Evolutionary conservation across 2,113 vertebrate genomes (phyloP), one percentile per base, ranked within the genome.

Genomic region (Pleuronectes platessa): DNA sequence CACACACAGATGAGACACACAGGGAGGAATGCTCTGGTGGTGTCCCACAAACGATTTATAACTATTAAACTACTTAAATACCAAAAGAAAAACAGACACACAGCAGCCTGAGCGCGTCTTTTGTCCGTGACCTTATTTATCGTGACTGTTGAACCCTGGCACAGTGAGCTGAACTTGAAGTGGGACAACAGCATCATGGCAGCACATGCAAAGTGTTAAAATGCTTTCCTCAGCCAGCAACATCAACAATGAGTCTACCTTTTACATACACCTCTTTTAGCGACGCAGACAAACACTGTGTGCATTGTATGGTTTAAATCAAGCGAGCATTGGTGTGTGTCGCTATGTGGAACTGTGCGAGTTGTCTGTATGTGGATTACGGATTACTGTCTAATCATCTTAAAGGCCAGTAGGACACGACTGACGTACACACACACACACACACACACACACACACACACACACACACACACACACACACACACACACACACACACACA

Each of bases 341-440:
- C 62, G 17, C 40, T 58, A 9, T 24, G 37, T 54, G 11, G 42
- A 54, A 54, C 51, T 54, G 51, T n/a, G 51, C 51, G 3, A 54
- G 51, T 24, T 40, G 27, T 51, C 60, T 15, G 74, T 81, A 9
- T 27, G 24, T 69, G 78, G 84, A 87, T 90, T 85, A 89, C 31
- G 68, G 86, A 86, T 89, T 86, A 88, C 45, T 55, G 65, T 11
- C 58, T 72, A 88, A 91, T 89, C 85, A 84, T 75, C 47, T 51
- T 51, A 51, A 51, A 51, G 47, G 17, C 17, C 47, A 51, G 47
- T 51, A 17, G 17, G 47, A 51, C 20, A 53, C 18, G 51, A 53
- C 51, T 53, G 18, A 14, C 51, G 1, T 5, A 2, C 51, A 5
- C 15, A 2, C 14, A 20, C 47, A 5, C 18, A 2, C 42, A 3